phyloP scores from a whole-genome alignment of 2,888 invertebrate species.

The Omphaloscelis lunosa region DNA sequence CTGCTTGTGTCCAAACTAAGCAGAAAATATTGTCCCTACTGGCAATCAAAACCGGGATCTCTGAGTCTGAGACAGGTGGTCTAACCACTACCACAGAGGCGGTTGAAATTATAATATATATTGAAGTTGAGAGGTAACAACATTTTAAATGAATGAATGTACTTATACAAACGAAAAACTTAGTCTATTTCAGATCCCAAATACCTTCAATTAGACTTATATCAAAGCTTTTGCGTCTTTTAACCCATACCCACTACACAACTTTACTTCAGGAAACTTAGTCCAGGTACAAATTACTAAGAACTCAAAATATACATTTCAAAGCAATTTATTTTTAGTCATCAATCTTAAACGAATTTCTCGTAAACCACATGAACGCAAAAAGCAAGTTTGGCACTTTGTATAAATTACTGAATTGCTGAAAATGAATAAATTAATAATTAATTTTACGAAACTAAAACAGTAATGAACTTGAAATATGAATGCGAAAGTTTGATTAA shows the following conservation, averaged over 20 bases:
- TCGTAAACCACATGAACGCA: conserved; percentile 10
- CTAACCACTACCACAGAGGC: no score
- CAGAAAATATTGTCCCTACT: no score
- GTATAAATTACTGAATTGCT: conserved; percentile 40
- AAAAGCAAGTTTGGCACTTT: conserved; percentile 34
- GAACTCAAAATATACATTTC: conserved; percentile 37
- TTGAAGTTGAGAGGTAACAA: not conserved
- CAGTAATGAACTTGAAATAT: conserved; percentile 61
- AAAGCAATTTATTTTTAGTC: conserved; percentile 42
- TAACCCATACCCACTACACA: conserved; percentile 12
- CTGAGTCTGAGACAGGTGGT: no score
- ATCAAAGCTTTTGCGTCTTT: not conserved
- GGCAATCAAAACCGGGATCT: no score
- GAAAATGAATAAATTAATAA: conserved; percentile 52
- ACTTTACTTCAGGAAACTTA: conserved; percentile 50
- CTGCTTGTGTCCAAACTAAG: no score
- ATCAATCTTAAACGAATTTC: conserved; percentile 25
- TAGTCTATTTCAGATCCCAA: conserved; percentile 9
- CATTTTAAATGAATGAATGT: not conserved
- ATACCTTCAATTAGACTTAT: not conserved
- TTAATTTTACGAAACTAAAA: conserved; percentile 41
- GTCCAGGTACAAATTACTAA: conserved; percentile 28
- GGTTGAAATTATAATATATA: not conserved
- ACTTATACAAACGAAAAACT: not conserved
- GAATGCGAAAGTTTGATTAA: conserved; percentile 53